Evolutionary conservation across 2,797 vertebrate genomes (phyloP).

Genomic region (Hirundo rustica): DNA sequence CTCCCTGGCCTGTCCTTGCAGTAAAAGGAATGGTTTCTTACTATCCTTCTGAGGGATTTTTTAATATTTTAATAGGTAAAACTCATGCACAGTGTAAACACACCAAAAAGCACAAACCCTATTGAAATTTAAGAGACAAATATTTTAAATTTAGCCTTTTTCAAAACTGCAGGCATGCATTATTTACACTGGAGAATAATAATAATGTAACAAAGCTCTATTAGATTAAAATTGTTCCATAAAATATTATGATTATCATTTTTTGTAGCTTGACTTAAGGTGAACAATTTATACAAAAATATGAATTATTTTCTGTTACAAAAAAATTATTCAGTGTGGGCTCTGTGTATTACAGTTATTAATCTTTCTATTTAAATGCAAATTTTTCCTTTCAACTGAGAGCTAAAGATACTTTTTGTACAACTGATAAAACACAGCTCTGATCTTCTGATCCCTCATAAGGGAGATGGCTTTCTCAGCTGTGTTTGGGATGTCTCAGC

Average conservation of each 20-base stretch:
- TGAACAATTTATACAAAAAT: conserved; percentile 73
- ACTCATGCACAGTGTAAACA: not conserved
- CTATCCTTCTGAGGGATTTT: not conserved
- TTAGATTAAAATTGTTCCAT: conserved; percentile 59
- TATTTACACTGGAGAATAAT: conserved; percentile 62
- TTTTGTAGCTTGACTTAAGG: conserved; percentile 67
- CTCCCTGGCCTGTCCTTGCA: not conserved
- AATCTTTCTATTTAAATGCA: conserved; percentile 84
- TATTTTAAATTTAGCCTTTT: conserved; percentile 47
- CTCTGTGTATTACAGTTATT: conserved; percentile 75
- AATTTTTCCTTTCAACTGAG: conserved; percentile 76
- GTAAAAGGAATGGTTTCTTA: not conserved
- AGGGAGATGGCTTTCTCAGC: conserved; percentile 46
- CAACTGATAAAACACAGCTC: conserved; percentile 75
- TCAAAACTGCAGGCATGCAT: conserved; percentile 8
- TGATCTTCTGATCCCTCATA: conserved; percentile 72
- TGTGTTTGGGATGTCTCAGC: conserved; percentile 47
- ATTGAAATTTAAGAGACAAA: conserved; percentile 26
- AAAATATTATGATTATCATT: conserved; percentile 66
- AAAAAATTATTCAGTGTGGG: conserved; percentile 74
- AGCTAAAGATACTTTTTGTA: conserved; percentile 72
- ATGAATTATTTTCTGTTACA: conserved; percentile 73
- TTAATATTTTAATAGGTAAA: not conserved
- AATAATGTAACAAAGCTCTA: conserved; percentile 52
- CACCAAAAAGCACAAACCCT: not conserved